Evolutionary conservation across 2,888 invertebrate species (phyloP).

Genomic region (Argyresthia albistria): DNA sequence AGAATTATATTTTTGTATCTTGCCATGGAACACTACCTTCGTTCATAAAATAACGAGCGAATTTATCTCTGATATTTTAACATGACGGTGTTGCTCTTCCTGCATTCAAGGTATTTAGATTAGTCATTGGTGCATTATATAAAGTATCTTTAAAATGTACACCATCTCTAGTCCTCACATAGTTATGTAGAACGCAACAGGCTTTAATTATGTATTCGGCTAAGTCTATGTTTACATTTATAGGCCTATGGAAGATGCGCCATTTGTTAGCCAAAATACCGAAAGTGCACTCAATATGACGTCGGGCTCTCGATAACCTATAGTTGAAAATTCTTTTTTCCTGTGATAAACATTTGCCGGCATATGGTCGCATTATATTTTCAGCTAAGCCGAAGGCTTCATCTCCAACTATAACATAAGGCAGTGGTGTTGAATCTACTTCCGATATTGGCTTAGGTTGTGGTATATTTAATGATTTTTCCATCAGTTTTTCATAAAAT

Average conservation of each 20-base stretch:
- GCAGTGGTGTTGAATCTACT: conserved; percentile 10
- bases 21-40: conserved; percentile 17
- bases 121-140: conserved; percentile 13
- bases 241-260: conserved; percentile 15
- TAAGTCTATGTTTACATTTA: conserved; percentile 16
- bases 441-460: conserved; percentile 15
- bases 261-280: conserved; percentile 16
- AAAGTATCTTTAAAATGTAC: conserved; percentile 16
- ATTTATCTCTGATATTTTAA: conserved; percentile 18
- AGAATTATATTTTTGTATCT: conserved; percentile 18
- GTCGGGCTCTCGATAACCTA: conserved; percentile 20
- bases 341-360: conserved; percentile 15
- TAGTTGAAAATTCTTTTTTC: conserved; percentile 23
- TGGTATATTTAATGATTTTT: conserved; percentile 15
- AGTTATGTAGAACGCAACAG: conserved; percentile 15
- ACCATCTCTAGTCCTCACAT: conserved; percentile 19
- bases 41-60: conserved; percentile 18
- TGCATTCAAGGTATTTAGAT: conserved; percentile 14
- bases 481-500: conserved; percentile 14
- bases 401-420: conserved; percentile 20
- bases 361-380: conserved; percentile 21
- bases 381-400: conserved; percentile 21
- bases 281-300: conserved; percentile 16
- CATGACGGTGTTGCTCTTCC: conserved; percentile 16
- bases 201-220: conserved; percentile 18